Base-by-base conservation (phyloP, 2,113 vertebrate species). In the Odontophorus gujanensis region DNA sequence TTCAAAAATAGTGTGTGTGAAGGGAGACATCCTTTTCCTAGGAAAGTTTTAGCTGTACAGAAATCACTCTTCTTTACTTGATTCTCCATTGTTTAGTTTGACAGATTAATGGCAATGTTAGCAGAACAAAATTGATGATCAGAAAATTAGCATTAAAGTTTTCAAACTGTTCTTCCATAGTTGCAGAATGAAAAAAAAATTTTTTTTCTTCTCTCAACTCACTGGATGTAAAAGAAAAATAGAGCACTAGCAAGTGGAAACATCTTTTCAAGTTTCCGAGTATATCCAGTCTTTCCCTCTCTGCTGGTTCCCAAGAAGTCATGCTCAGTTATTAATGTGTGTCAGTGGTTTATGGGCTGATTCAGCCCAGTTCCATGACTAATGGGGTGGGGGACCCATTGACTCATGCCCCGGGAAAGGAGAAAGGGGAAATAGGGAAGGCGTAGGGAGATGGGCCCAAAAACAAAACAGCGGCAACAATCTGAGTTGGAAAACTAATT, bases 31-130 rank as follows among this genome's bases (percentile, higher is more conserved):
- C 61, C 20, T 92, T 91, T 82, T 72, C 32, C 6, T 22, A 34
- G 26, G 58, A 55, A 89, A 59, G 16, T 71, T 57, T 75, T n/a
- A 79, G 34, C 34, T 71, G 24, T 51, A 58, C 9, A 61, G 26
- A 90, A 85, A 42, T 82, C 22, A 63, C 13, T 62, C 10, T 61
- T 61, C 55, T 85, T 79, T 72, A 43, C 19, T 81, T 50, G 53
- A 45, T 58, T 74, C 30, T 74, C n/a, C 4, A 1, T 66, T 74
- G 36, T 91, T 86, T 91, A 83, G 81, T 66, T 84, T 94, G 81
- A 78, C 81, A 94, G 42, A 67, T 87, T 84, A 89, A 89, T 87
- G 77, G 61, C 26, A 81, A 63, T 47, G 63, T 91, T 91, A 92
- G 5, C 26, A 78, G 61, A 91, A 74, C 6, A 78, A 86, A 89